Evolutionary conservation across 2,888 invertebrate species (phyloP).

Genomic region (Cancer borealis): DNA sequence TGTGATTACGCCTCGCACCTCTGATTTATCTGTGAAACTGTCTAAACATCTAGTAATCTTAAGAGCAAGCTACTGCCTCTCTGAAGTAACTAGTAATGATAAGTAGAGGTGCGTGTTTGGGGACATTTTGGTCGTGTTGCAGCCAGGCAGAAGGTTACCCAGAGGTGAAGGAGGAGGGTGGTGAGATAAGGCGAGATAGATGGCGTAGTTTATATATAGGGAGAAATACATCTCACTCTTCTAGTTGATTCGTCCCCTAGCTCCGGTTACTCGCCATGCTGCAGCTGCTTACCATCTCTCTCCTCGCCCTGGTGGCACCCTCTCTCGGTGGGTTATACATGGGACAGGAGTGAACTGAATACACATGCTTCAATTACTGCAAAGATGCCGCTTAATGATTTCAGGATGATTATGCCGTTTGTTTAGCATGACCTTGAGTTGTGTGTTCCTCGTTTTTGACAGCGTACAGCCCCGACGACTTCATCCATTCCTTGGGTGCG

Average conservation of each 20-base stretch:
- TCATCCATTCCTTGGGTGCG: slow-evolving; percentile 59
- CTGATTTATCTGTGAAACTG: not conserved
- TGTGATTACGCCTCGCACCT: not conserved
- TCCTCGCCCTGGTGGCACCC: not conserved
- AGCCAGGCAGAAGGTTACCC: not conserved
- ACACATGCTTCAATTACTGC: too few species aligned
- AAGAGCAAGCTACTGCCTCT: not conserved
- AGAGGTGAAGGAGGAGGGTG: not conserved
- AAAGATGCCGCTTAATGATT: not conserved
- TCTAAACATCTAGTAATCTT: not conserved
- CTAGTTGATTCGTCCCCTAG: not conserved
- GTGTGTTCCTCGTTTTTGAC: not conserved
- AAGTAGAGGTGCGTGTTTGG: not conserved
- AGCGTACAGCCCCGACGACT: slow-evolving; percentile 55
- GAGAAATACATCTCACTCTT: not conserved
- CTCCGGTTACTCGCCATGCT: not conserved
- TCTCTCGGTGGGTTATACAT: not conserved
- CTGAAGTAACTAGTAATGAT: not conserved
- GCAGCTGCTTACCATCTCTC: not conserved
- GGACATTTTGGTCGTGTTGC: too few species aligned
- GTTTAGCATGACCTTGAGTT: not conserved
- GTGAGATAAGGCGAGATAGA: not conserved
- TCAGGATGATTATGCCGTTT: not conserved
- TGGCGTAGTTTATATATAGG: not conserved
- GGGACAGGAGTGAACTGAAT: too few species aligned